A percentile compares a stretch with the other conserved stretches of the same genome.
phyloP scores from a whole-genome alignment of 2,113 vertebrate species.

The Nicator chloris region DNA sequence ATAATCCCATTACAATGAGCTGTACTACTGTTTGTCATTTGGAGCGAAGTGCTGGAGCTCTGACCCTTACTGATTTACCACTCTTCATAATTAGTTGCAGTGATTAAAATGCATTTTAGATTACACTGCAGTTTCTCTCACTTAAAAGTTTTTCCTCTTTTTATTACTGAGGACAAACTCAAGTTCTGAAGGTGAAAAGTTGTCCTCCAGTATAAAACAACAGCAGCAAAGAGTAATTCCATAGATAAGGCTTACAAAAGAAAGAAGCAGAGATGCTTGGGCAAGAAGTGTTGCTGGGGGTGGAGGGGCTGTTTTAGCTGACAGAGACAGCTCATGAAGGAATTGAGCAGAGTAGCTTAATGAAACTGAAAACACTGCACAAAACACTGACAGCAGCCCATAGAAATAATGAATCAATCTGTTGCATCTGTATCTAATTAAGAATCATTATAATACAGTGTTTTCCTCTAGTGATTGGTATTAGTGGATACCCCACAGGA shows the following conservation, averaged over 20 bases:
- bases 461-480: slow-evolving; percentile 18
- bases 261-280: background rate
- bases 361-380: background rate
- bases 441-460: slow-evolving; percentile 55
- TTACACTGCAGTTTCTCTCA: slow-evolving; percentile 18
- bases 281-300: background rate
- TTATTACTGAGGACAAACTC: background rate
- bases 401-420: slow-evolving; percentile 65
- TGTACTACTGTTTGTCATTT: slow-evolving; percentile 22
- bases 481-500: slow-evolving; percentile 4
- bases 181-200: background rate
- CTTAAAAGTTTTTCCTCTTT: slow-evolving; percentile 8
- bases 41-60: background rate
- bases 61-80: slow-evolving; percentile 57
- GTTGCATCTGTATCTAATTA: slow-evolving; percentile 64
- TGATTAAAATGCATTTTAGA: slow-evolving; percentile 63
- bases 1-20: slow-evolving; percentile 42
- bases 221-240: background rate
- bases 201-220: background rate
- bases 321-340: slow-evolving; percentile 25
- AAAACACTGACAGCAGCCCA: slow-evolving; percentile 27
- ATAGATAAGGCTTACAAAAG: background rate
- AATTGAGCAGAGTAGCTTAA: slow-evolving; percentile 17
- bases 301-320: background rate
- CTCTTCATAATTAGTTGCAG: slow-evolving; percentile 58